Evolutionary conservation across 2,888 invertebrate genomes (phyloP), one percentile per base, ranked within the genome.

Genomic region (Platypus cylindrus): DNA sequence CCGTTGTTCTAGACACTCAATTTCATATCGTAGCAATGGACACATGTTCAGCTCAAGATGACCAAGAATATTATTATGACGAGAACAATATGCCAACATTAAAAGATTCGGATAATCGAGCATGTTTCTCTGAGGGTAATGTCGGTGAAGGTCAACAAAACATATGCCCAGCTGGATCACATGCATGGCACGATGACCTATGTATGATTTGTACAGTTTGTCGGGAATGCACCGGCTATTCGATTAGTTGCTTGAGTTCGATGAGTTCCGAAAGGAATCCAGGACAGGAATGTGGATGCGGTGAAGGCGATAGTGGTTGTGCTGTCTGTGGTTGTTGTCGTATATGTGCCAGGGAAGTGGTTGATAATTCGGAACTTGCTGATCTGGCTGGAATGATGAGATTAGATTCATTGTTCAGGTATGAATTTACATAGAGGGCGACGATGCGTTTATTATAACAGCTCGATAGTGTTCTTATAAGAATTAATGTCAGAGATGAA

Each of bases 251-350:
- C 58, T 66, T 84, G 30, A 59, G 59, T 37, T 78, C 79, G 34
- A 73, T 78, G 51, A 64, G 81, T 47, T 75, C 82, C 1, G 82
- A 86, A 50, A 68, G 90, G 44, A 73, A 82, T 56, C 79, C 85
- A n/a, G 86, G 86, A 57, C 77, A 82, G 53, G 80, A 82, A 51
- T 95, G 94, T 62, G 90, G 91, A 1, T 95, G 94, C 65, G 94
- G 94, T 2, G 83, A 86, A 56, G 95, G 94, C 1, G 93, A 94
- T 58, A 83, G 90, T 34, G 94, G 94, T 0, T 95, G 94, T 55
- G 75, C 80, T 1, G 78, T 82, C 43, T 97, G 97, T 60, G 94
- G 95, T 2, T 77, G 86, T 20, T 97, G 97, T 57, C 71, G 87
- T 25, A 72, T 79, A 2, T 97, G 97, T 58, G 91, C 86, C 2